Conservation (phyloP, 2,888 invertebrate species). For the Drosophila quinaria region DNA sequence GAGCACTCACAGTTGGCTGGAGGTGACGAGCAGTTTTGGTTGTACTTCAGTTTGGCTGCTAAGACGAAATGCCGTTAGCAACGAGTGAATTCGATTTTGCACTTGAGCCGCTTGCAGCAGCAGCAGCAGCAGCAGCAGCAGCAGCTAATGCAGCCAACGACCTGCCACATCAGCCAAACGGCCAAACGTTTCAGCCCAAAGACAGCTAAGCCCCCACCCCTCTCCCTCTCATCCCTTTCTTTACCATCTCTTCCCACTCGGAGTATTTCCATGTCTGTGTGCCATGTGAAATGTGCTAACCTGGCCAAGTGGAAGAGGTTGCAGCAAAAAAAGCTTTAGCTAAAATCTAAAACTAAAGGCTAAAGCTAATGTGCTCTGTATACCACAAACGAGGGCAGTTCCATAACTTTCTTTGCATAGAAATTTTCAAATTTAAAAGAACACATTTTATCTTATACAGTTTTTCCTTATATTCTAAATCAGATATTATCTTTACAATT, state of each 20-base stretch:
- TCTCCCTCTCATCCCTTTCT: not conserved
- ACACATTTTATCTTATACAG: no score
- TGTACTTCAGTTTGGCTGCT: conserved; percentile 61
- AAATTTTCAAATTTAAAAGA: not conserved
- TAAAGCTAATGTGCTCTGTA: conserved; percentile 62
- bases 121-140: conserved; percentile 44
- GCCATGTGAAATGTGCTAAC: conserved; percentile 31
- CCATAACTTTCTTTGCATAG: not conserved
- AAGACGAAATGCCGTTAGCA: conserved; percentile 78
- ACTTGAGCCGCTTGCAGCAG: conserved; percentile 74
- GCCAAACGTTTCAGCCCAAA: conserved; percentile 21
- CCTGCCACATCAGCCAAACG: conserved; percentile 58
- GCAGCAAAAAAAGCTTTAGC: conserved; percentile 50
- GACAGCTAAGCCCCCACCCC: not conserved
- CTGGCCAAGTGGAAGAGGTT: conserved; percentile 61
- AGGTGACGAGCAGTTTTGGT: not conserved
- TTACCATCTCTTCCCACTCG: not conserved
- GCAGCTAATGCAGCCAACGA: conserved; percentile 71
- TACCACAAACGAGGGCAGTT: conserved; percentile 37
- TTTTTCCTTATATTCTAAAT: no score
- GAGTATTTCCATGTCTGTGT: conserved; percentile 2
- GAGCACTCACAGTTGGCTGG: conserved; percentile 15
- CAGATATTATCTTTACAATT: no score
- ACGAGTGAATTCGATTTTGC: conserved; percentile 77
- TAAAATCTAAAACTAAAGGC: conserved; percentile 58